Conservation (phyloP, 2,113 vertebrate species). For the Poeciliopsis occidentalis region DNA sequence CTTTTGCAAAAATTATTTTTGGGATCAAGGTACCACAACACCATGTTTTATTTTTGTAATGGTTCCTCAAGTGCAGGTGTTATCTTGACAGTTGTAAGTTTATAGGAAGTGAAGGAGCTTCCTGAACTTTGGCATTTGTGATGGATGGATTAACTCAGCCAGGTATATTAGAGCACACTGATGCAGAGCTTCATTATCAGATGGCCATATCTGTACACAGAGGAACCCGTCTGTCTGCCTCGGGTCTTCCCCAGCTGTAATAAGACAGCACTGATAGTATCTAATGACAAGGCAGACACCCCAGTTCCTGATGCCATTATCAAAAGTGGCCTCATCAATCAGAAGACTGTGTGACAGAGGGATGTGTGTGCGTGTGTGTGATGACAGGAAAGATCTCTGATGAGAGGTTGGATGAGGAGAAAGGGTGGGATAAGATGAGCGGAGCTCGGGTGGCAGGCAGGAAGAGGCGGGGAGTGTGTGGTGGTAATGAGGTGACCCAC, state of each 20-base stretch:
- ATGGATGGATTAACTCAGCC: slow-evolving; percentile 59
- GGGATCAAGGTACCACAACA: neutral
- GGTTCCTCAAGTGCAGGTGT: slow-evolving; percentile 21
- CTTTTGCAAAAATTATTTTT: neutral
- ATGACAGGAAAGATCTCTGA: slow-evolving; percentile 72
- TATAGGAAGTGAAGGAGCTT: slow-evolving; percentile 35
- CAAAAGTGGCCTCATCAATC: slow-evolving; percentile 78
- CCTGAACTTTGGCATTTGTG: slow-evolving; percentile 56
- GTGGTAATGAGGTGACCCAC: slow-evolving; percentile 45
- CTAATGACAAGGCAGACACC: slow-evolving; percentile 79
- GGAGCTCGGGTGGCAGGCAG: slow-evolving; percentile 33
- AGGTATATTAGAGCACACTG: slow-evolving; percentile 57
- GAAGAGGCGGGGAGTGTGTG: slow-evolving; percentile 48
- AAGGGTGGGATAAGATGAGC: slow-evolving; percentile 45
- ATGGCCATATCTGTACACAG: slow-evolving; percentile 38
- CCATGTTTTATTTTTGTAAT: neutral
- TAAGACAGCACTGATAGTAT: slow-evolving; percentile 72
- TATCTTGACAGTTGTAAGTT: slow-evolving; percentile 46
- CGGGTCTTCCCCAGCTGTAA: slow-evolving; percentile 65
- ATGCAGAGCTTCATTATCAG: slow-evolving; percentile 62
- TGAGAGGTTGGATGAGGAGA: slow-evolving; percentile 66
- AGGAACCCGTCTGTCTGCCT: slow-evolving; percentile 54
- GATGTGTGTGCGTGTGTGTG: slow-evolving; percentile 50
- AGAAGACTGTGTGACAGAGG: slow-evolving; percentile 58
- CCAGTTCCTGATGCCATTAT: slow-evolving; percentile 79